These are phyloP conservation scores for Phengaris alcon DNA, from an alignment of 2,888 invertebrate species.

Conservation along the genomic window DNA sequence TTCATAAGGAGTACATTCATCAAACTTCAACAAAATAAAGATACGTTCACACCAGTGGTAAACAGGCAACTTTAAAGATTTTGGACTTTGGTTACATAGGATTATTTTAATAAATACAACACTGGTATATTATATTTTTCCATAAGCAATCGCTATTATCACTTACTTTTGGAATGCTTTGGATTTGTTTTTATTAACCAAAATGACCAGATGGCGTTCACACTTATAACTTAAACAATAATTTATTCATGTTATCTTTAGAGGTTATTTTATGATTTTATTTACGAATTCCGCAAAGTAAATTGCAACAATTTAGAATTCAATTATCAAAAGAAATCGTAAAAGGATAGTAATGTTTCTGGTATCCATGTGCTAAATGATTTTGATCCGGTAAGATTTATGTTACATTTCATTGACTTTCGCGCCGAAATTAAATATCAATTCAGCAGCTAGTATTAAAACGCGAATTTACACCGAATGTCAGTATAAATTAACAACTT, in stretches of 20 bases:
- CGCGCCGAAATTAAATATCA: background rate
- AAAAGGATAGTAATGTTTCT: slow-evolving; percentile 1
- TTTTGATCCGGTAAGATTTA: slow-evolving; percentile 1
- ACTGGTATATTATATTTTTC: no score
- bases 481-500: slow-evolving; percentile 22
- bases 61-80: background rate
- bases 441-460: slow-evolving; percentile 4
- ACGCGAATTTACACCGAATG: background rate
- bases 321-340: slow-evolving; percentile 13
- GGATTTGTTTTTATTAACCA: background rate
- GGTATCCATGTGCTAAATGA: background rate
- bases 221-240: background rate
- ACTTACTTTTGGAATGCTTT: no score
- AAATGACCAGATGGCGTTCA: slow-evolving; percentile 2
- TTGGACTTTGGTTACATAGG: no score
- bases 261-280: background rate
- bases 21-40: slow-evolving; percentile 8
- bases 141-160: no score
- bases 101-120: no score
- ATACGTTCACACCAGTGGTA: background rate
- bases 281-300: background rate
- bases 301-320: slow-evolving; percentile 2
- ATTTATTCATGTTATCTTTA: background rate
- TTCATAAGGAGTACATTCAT: slow-evolving; percentile 21
- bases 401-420: background rate